Base-by-base conservation (phyloP, 2,888 invertebrate genomes). In the Drosophila tanythrix region DNA sequence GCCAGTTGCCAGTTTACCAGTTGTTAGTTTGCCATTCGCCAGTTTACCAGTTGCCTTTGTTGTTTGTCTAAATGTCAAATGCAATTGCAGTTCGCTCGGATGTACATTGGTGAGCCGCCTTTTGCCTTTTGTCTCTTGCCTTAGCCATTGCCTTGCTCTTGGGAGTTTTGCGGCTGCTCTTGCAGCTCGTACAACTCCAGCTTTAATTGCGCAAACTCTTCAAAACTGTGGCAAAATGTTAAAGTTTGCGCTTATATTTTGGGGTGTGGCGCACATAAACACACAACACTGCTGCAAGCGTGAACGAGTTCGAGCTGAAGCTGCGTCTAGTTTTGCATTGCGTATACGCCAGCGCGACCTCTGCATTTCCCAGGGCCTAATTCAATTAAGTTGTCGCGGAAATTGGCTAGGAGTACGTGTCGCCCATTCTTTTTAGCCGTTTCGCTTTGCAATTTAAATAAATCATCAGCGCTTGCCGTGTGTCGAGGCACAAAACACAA, bases 361-460 rank as follows among this genome's bases (percentile, higher is more conserved):
- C 18, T 50, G 57, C 58, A 62, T 46, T 74, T 78, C 70, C 75
- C 81, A 70, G 71, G 73, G 69, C 80, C 74, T 76, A 83, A 86
- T 86, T 86, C 87, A 86, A 88, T 86, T 88, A 86, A 81, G 80
- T 76, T 88, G 85, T 86, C 80, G 83, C 68, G 74, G 70, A 80
- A 88, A 85, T 85, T 85, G 88, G 75, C 79, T 58, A 36, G 35
- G 38, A 52, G 69, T 86, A 88, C 84, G 88, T 85, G 84, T 76
- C 69, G 76, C 65, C 68, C 66, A 63, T 76, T 79, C 61, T 68
- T 40, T 55, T n/a, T 59, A 50, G 71, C 73, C 65, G 52, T 55
- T 67, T 78, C 79, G 81, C 72, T 82, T 80, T 83, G 88, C 88
- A 92, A 92, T 91, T 91, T 90, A 86, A 91, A 91, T 91, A 91